Evolutionary conservation across 2,888 invertebrate species (phyloP).

Genomic region (Scotopteryx bipunctaria): DNA sequence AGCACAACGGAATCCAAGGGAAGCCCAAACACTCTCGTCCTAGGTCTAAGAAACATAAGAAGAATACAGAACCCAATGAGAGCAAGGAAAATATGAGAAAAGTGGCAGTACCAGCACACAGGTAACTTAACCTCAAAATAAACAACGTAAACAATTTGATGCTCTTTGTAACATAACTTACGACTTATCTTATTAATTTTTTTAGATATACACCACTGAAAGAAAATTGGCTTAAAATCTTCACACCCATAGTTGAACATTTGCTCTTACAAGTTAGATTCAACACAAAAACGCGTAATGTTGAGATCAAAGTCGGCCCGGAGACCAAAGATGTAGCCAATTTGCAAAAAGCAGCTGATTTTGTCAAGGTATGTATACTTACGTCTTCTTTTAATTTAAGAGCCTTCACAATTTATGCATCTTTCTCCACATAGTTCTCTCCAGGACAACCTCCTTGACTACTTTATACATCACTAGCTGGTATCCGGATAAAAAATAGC

Average conservation of each 20-base stretch:
- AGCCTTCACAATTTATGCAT: too few relatives aligned
- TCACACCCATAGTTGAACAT: conserved; percentile 97
- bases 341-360: conserved; percentile 98
- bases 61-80: conserved; percentile 75
- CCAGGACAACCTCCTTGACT: too few relatives aligned
- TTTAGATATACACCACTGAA: conserved; percentile 94
- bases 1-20: conserved; percentile 84
- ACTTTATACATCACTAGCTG: too few relatives aligned
- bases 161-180: too few relatives aligned
- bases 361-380: conserved; percentile 86
- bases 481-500: too few relatives aligned
- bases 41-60: conserved; percentile 73
- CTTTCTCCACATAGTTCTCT: too few relatives aligned
- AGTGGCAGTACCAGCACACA: conserved; percentile 95
- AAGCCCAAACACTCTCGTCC: conserved; percentile 63
- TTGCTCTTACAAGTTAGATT: conserved; percentile 96
- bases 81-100: conserved; percentile 85
- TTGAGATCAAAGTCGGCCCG: conserved; percentile 90
- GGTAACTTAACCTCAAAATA: conserved; percentile 67
- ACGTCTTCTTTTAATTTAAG: too few relatives aligned
- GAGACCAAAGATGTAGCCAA: conserved; percentile 94
- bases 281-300: conserved; percentile 94
- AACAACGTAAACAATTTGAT: too few relatives aligned
- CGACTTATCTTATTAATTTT: conserved; percentile 19
- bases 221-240: conserved; percentile 98